Evolutionary conservation across 2,797 vertebrate genomes (phyloP), one percentile per base, ranked within the genome.

Genomic region (Pseudomugil tenellus): DNA sequence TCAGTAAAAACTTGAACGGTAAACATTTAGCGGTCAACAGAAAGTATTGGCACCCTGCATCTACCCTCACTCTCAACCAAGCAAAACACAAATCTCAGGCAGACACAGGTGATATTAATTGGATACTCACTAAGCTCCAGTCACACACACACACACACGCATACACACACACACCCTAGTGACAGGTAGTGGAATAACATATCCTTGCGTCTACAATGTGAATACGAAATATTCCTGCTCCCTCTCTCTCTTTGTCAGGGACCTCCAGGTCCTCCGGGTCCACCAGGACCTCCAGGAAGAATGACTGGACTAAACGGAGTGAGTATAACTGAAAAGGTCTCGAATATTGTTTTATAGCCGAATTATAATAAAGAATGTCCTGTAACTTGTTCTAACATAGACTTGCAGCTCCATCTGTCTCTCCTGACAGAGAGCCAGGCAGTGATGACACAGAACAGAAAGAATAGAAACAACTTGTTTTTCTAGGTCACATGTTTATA

Each of bases 301-400:
- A 76, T 96, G 67, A 34, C 94, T 37, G 93, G 92, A 55, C 90
- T 97, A 65, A 97, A 96, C 84, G 95, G 95, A 87, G 97, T 98
- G 93, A 96, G 97, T 95, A 37, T 81, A n/a, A 23, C 43, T 9
- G 10, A 48, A 23, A 6, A 29, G 10, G 12, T 43, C 17, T 19
- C 39, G 19, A 43, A 43, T 43, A 19, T 43, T 43, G 39, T 41
- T 17, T 41, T 32, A 32, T 4, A 32, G 8, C 35, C 25, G 13
- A 56, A 11, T 39, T 39, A n/a, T n/a, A n/a, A n/a, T 39, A 0
- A 37, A 39, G 16, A 14, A 58, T 16, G 13, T 37, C 11, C 11
- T 37, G 21, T 13, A 51, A 14, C 23, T 13, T 13, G 19, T 56
- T 56, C n/a, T 56, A 17, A 13, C 14, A 2, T 23, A 23, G n/a